Evolutionary conservation across 2,888 invertebrate species (phyloP), one percentile per base, ranked within the genome.

Genomic region (Phalangium opilio): DNA sequence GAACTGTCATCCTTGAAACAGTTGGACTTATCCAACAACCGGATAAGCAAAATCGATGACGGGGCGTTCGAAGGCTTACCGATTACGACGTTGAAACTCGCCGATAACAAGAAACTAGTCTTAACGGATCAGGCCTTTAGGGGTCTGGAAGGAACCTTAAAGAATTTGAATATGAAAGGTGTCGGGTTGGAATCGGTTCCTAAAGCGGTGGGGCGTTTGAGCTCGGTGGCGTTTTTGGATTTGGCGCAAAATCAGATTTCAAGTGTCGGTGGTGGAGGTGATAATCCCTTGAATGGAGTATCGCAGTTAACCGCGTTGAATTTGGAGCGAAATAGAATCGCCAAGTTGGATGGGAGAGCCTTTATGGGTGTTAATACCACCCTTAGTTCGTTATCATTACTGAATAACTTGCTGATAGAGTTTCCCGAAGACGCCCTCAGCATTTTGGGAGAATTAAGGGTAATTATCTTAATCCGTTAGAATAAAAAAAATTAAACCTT

Each of bases 101-200:
- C 86, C 3, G 89, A 89, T 61, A 90, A 89, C 64, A 85, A 42
- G 11, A 36, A 85, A 63, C 73, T 86, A 0, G 81, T 81, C 3
- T 64, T 89, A 53, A 73, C 77, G 11, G 60, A 74, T 1, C 75
- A 73, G 43, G 78, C 85, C 3, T 77, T 90, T 47, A 70, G 71
- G n/a, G 87, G 87, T 2, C 69, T 90, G 50, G 86, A 87, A 61
- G 75, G 70, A 48, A 79, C 79, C 11, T 69, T 90, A 39, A 87
- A 87, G 67, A 90, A 90, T 67, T 70, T 90, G 42, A 89, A 90
- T 64, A 69, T 90, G 33, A 89, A 89, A 70, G 86, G 85, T 27
- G 85, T 86, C 0, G 73, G 77, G 46, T 84, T 85, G 64, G 81
- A 80, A 58, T 70, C 72, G 44, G 76, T 90, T 11, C 89, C 90